Evolutionary conservation across 2,888 invertebrate species (phyloP).

Genomic region (Oscheius sp.): DNA sequence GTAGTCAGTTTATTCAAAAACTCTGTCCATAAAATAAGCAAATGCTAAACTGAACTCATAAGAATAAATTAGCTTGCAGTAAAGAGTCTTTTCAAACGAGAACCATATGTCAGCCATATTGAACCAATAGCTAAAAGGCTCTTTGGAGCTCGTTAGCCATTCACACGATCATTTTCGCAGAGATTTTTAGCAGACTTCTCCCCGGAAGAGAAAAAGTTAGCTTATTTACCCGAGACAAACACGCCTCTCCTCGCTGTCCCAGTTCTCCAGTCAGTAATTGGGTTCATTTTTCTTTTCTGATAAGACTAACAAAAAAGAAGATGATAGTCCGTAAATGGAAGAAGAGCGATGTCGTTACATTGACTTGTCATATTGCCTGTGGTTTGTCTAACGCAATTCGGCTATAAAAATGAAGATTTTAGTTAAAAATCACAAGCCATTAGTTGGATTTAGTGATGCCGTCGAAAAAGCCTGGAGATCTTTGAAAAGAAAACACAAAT

Average conservation of each 20-base stretch:
- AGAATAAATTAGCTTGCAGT: too few species aligned
- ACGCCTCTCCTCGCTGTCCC: background rate
- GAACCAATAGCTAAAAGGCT: background rate
- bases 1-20: too few species aligned
- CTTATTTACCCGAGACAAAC: conserved; percentile 6
- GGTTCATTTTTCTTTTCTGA: background rate
- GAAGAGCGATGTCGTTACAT: conserved; percentile 9
- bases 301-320: background rate
- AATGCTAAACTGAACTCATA: too few species aligned
- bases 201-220: conserved; percentile 9
- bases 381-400: conserved; percentile 21
- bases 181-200: conserved; percentile 2
- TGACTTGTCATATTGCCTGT: conserved; percentile 12
- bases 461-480: conserved; percentile 32
- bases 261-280: conserved; percentile 2
- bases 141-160: background rate
- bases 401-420: background rate
- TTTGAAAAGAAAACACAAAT: conserved; percentile 19
- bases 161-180: conserved; percentile 15
- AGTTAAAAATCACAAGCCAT: conserved; percentile 23
- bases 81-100: too few species aligned
- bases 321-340: conserved; percentile 29
- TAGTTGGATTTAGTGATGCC: conserved; percentile 28
- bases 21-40: too few species aligned
- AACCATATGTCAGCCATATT: background rate